Conservation (phyloP, 2,888 invertebrate species). For the Apodemia mormo region DNA sequence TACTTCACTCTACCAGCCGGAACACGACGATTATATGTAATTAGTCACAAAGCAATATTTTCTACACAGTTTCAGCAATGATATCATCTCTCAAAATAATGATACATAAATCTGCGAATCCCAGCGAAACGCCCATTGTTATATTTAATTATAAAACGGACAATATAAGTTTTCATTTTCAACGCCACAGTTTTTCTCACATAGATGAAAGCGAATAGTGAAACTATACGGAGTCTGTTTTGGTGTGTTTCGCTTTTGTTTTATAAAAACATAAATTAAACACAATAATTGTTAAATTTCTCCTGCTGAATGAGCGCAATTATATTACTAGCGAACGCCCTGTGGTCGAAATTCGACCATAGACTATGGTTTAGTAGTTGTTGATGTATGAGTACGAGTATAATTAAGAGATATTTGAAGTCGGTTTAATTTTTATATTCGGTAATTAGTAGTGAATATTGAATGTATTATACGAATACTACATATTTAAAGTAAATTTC, state of each 20-base stretch:
- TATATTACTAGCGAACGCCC: neutral
- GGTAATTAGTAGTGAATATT: no score
- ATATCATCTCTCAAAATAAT: conserved; percentile 12
- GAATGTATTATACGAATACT: no score
- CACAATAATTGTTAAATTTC: neutral
- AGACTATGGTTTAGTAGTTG: no score
- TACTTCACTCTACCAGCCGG: no score
- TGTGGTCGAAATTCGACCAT: no score
- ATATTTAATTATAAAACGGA: conserved; percentile 14
- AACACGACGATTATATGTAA: neutral
- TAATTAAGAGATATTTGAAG: no score
- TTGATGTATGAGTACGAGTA: no score
- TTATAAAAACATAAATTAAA: no score
- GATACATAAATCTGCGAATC: neutral
- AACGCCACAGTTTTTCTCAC: neutral
- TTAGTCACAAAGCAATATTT: neutral
- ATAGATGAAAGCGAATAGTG: conserved; percentile 11
- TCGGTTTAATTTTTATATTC: no score
- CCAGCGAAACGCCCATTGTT: conserved; percentile 2
- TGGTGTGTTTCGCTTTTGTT: conserved; percentile 1
- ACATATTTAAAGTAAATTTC: no score
- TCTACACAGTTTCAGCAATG: neutral
- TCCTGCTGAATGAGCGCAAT: neutral
- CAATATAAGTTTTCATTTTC: conserved; percentile 3
- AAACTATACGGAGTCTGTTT: neutral